Percentiles rank a stretch among this genome's conserved stretches.
Evolutionary conservation across 2,797 vertebrate genomes (phyloP).

Genomic region (Sparidentex hasta): DNA sequence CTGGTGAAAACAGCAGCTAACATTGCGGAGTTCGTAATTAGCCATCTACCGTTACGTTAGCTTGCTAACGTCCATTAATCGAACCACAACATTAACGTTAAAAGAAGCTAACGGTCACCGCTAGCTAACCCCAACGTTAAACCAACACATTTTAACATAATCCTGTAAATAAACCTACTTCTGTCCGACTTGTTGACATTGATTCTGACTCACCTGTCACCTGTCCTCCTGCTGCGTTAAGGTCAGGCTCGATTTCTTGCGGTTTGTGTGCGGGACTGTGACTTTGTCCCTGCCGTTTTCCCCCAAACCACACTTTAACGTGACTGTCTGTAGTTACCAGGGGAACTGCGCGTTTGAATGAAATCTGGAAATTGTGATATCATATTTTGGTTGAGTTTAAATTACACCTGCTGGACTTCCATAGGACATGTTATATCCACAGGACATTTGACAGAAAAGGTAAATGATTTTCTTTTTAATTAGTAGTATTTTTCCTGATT

Average conservation of each 20-base stretch:
- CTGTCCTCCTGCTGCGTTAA: not conserved
- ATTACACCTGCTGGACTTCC: not conserved
- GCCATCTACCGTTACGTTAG: not conserved
- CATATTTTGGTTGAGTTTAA: not conserved
- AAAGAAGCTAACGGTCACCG: not conserved
- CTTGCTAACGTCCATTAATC: not conserved
- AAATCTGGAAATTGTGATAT: not conserved
- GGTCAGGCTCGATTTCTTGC: not conserved
- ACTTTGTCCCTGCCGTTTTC: not conserved
- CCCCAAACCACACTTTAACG: too few relatives aligned
- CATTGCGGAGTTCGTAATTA: not conserved
- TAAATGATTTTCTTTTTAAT: not conserved
- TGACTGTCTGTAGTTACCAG: not conserved
- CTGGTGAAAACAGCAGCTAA: not conserved
- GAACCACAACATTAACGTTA: not conserved
- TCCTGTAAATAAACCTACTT: fast-evolving
- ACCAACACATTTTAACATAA: fast-evolving
- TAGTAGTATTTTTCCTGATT: not conserved
- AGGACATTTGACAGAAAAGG: too few relatives aligned
- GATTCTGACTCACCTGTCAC: conserved; percentile 21
- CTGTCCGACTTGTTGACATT: not conserved
- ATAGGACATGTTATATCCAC: too few relatives aligned
- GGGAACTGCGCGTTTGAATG: not conserved
- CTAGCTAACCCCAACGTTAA: not conserved
- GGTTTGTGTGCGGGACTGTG: not conserved